Evolutionary conservation across 1,140 invertebrate genomes (phyloP).

Genomic region (Calliphora vicina): DNA sequence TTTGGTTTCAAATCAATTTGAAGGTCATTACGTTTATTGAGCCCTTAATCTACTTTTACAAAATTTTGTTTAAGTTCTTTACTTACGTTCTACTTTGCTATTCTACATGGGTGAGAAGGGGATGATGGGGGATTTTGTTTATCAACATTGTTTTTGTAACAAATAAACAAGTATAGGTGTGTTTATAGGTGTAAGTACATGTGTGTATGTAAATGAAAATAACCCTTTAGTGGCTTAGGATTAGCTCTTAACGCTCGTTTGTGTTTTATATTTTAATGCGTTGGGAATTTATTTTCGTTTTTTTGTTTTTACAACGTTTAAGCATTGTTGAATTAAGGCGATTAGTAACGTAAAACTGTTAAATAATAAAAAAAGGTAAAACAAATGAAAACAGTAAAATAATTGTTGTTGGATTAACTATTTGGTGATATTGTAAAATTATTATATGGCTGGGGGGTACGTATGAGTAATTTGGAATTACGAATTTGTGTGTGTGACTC

Average conservation of each 20-base stretch:
- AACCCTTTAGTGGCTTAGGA: slow-evolving; percentile 1
- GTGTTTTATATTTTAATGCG: neutral
- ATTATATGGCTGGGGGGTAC: neutral
- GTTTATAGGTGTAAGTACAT: neutral
- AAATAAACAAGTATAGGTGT: neutral
- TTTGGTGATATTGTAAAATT: neutral
- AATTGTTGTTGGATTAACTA: neutral
- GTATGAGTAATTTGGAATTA: neutral
- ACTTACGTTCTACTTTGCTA: too few species aligned
- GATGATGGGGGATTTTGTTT: neutral
- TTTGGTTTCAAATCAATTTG: slow-evolving; percentile 1
- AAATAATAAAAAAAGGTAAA: slow-evolving; percentile 1
- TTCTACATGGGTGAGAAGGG: too few species aligned
- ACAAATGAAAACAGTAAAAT: neutral
- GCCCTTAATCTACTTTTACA: neutral
- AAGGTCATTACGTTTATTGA: neutral
- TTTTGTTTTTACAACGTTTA: neutral
- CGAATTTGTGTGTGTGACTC: neutral
- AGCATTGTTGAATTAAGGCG: neutral
- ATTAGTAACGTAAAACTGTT: neutral
- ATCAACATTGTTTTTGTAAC: neutral
- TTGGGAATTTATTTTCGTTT: neutral
- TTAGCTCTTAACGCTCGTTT: neutral
- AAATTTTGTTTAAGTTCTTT: neutral
- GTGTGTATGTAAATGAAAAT: neutral